These are phyloP conservation scores for Pyrocoelia pectoralis DNA, from an alignment of 2,888 invertebrate genomes.

Conservation along the genomic window DNA sequence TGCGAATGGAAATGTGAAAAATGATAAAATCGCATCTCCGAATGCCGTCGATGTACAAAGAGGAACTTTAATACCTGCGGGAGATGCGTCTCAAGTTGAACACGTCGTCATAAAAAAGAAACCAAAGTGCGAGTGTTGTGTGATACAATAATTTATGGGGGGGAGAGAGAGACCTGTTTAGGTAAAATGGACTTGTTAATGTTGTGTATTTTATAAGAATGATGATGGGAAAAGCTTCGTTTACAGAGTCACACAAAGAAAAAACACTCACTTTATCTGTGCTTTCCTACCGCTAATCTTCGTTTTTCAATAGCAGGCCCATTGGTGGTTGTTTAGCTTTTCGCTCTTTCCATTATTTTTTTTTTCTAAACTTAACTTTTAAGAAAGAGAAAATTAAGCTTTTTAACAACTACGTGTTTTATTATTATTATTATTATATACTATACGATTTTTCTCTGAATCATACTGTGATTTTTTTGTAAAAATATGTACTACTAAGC, in stretches of 20 bases:
- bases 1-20: constrained; percentile 56
- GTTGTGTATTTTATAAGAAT: constrained; percentile 43
- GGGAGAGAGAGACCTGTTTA: constrained; percentile 39
- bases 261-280: not conserved
- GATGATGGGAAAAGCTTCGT: constrained; percentile 28
- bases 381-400: not conserved
- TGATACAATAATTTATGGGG: constrained; percentile 78
- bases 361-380: no score
- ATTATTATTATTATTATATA: not conserved
- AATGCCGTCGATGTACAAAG: constrained; percentile 71
- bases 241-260: constrained; percentile 43
- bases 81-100: constrained; percentile 79
- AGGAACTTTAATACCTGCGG: constrained; percentile 74
- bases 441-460: not conserved
- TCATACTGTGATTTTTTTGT: not conserved
- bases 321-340: not conserved
- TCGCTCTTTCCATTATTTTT: not conserved
- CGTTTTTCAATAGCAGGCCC: not conserved
- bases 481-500: not conserved
- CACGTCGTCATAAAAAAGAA: constrained; percentile 94
- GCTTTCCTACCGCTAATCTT: not conserved
- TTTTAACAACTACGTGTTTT: not conserved
- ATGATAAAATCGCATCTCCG: constrained; percentile 61
- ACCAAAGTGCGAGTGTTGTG: constrained; percentile 95
- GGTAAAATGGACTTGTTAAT: constrained; percentile 51